Evolutionary conservation across 2,797 vertebrate genomes (phyloP).

Genomic region (Lepilemur septentrionalis): DNA sequence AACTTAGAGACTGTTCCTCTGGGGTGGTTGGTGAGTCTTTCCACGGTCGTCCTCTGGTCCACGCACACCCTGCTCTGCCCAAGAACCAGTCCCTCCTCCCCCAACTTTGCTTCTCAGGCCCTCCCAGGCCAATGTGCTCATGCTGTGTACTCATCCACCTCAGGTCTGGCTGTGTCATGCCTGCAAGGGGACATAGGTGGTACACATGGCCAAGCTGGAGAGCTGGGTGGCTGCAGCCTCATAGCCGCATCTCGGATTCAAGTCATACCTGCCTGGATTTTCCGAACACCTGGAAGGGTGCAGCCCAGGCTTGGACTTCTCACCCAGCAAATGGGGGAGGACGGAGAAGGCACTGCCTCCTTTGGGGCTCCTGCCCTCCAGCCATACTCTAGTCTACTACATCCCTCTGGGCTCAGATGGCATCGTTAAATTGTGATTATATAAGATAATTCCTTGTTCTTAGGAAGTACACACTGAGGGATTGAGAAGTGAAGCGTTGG

Average conservation of each 20-base stretch:
- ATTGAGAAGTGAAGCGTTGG: background rate
- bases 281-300: background rate
- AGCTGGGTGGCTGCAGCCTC: background rate
- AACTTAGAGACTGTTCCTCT: background rate
- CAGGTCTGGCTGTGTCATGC: background rate
- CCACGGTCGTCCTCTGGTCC: background rate
- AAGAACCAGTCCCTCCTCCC: background rate
- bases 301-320: background rate
- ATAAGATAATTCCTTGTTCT: background rate
- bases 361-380: background rate
- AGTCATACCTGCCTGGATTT: background rate
- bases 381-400: background rate
- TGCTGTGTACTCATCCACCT: no score
- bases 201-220: background rate
- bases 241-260: background rate
- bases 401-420: background rate
- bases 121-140: background rate
- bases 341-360: background rate
- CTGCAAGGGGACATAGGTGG: background rate
- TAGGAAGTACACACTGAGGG: background rate
- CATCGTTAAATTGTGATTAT: background rate
- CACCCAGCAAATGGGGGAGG: background rate
- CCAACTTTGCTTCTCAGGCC: background rate
- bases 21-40: background rate
- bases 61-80: background rate